Conservation (phyloP, 2,888 invertebrate species). For the Ochropacha duplaris region DNA sequence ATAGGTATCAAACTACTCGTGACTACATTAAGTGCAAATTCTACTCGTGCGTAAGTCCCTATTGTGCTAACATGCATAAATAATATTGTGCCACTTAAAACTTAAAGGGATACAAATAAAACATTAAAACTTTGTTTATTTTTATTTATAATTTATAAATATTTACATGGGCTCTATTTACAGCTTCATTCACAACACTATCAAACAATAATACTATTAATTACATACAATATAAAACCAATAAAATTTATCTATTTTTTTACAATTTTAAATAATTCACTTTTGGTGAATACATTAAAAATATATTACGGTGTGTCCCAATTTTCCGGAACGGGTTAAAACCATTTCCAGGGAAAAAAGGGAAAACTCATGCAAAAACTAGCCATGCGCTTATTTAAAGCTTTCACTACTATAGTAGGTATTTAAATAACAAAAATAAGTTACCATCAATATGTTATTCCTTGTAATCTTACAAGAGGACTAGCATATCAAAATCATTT, state of each 20-base stretch:
- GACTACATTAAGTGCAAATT: neutral
- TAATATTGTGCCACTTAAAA: slow-evolving; percentile 31
- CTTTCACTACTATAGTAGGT: slow-evolving; percentile 35
- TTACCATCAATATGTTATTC: slow-evolving; percentile 53
- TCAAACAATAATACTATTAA: slow-evolving; percentile 22
- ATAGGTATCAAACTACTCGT: slow-evolving; percentile 1
- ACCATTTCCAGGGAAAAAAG: slow-evolving; percentile 33
- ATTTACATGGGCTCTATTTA: slow-evolving; percentile 68
- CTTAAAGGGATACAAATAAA: slow-evolving; percentile 59
- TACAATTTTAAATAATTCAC: slow-evolving; percentile 15
- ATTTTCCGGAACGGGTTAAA: slow-evolving; percentile 24
- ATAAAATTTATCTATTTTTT: slow-evolving; percentile 9
- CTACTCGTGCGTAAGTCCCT: slow-evolving; percentile 1
- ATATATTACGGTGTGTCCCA: slow-evolving; percentile 21
- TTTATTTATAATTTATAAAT: slow-evolving; percentile 70
- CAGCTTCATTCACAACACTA: slow-evolving; percentile 56
- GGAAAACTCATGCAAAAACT: slow-evolving; percentile 57
- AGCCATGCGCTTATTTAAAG: slow-evolving; percentile 58
- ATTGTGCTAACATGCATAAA: slow-evolving; percentile 43
- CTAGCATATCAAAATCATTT: slow-evolving; percentile 18
- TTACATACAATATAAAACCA: slow-evolving; percentile 34
- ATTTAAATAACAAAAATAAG: slow-evolving; percentile 55
- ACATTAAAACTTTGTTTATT: slow-evolving; percentile 58
- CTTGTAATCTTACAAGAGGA: neutral
- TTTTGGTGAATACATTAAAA: slow-evolving; percentile 7